A percentile compares a stretch with the other conserved stretches of the same genome.
Conservation (phyloP, 2,888 invertebrate species). For the Ectemnius continuus region DNA sequence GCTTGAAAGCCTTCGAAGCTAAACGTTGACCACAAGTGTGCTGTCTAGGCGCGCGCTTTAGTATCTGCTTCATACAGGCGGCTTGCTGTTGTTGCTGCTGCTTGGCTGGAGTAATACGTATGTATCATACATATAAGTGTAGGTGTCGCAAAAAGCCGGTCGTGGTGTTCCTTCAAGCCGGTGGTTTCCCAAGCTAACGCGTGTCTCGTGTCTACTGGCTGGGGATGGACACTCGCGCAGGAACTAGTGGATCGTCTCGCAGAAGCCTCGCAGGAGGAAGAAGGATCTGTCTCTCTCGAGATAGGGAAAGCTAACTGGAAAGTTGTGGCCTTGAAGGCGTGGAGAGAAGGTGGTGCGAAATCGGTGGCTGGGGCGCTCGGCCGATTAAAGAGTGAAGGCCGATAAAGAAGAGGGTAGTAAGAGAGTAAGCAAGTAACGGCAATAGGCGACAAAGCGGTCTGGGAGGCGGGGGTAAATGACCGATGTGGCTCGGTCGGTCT, state of each 20-base stretch:
- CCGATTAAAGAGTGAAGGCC: not conserved
- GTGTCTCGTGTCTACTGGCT: constrained; percentile 50
- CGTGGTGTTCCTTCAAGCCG: constrained; percentile 59
- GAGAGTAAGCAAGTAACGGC: constrained; percentile 54
- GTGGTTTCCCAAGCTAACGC: constrained; percentile 55
- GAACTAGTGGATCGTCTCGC: constrained; percentile 24
- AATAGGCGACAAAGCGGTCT: constrained; percentile 58
- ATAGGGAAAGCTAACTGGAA: constrained; percentile 10
- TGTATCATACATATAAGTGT: constrained; percentile 31
- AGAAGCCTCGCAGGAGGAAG: constrained; percentile 8
- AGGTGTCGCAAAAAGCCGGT: constrained; percentile 46
- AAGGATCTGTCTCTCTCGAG: constrained; percentile 7
- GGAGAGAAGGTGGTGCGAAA: no score
- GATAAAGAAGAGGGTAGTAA: constrained; percentile 24
- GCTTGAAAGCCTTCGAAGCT: constrained; percentile 60
- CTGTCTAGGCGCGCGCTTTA: constrained; percentile 39
- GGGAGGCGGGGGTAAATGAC: constrained; percentile 54
- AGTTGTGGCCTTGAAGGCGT: no score
- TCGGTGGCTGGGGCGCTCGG: constrained; percentile 6
- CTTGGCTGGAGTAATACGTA: constrained; percentile 19
- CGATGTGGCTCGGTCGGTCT: constrained; percentile 43
- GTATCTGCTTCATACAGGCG: constrained; percentile 3
- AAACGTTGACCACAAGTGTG: constrained; percentile 52
- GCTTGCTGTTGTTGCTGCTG: constrained; percentile 36
- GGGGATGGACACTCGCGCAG: constrained; percentile 18